These are phyloP conservation scores for Plebejus melissa DNA, from an alignment of 2,888 invertebrate species.

Conservation along the genomic window DNA sequence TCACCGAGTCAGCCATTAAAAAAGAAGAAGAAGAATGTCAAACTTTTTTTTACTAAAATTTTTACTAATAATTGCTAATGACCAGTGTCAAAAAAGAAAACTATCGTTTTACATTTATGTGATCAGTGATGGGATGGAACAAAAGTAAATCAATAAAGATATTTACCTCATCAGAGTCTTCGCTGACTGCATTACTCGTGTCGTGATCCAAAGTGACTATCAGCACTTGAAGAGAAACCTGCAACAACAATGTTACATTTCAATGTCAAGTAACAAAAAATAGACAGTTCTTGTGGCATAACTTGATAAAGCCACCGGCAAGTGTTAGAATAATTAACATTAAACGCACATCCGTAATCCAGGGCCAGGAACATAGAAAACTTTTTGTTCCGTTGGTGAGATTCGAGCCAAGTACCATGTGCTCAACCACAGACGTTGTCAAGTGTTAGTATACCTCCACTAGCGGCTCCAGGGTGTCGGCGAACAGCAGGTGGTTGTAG, in stretches of 20 bases:
- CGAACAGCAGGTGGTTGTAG: constrained; percentile 97
- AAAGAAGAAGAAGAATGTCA: background rate
- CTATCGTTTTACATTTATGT: no score
- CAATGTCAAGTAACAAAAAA: background rate
- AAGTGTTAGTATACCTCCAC: constrained; percentile 81
- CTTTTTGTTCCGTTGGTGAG: no score
- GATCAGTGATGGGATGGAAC: no score
- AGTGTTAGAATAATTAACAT: no score
- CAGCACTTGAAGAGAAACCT: constrained; percentile 92
- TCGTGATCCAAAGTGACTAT: constrained; percentile 98
- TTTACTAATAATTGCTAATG: background rate
- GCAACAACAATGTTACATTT: constrained; percentile 22
- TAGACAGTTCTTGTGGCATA: background rate
- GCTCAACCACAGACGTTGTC: background rate
- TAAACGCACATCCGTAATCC: no score
- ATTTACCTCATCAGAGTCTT: constrained; percentile 82
- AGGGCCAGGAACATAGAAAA: no score
- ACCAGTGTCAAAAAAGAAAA: background rate
- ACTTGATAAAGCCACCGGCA: background rate
- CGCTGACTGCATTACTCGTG: constrained; percentile 78
- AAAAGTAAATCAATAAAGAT: constrained; percentile 25
- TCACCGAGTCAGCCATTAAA: no score
- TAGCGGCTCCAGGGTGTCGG: constrained; percentile 94
- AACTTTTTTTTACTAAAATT: background rate
- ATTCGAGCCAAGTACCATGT: no score